A percentile compares a stretch with the other conserved stretches of the same genome.
These are phyloP conservation scores for Ashinkailepas kermadecensis DNA, from an alignment of 2,888 invertebrate genomes.

Conservation along the genomic window DNA sequence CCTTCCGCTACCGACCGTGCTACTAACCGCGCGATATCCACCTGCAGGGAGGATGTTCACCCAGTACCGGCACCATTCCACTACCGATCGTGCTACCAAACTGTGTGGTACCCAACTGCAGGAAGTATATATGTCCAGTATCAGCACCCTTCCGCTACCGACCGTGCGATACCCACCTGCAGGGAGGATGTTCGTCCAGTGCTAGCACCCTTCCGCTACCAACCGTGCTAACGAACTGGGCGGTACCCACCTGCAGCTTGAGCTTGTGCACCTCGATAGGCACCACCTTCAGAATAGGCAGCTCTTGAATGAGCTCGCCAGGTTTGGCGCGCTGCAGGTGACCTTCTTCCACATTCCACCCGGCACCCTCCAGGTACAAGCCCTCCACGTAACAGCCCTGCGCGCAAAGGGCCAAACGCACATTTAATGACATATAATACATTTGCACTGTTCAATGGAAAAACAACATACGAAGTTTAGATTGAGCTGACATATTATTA, in stretches of 20 bases:
- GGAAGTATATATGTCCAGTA: conserved; percentile 34
- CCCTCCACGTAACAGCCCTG: conserved; percentile 73
- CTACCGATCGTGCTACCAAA: not conserved
- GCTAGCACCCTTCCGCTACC: not conserved
- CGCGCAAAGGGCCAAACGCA: conserved; percentile 30
- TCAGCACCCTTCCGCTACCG: no score
- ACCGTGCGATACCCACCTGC: no score
- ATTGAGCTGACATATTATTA: no score
- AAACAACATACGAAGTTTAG: no score
- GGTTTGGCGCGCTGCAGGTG: conserved; percentile 67
- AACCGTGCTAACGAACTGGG: not conserved
- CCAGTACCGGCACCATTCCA: not conserved
- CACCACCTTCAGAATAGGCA: conserved; percentile 76
- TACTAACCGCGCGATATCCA: no score
- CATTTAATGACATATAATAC: not conserved
- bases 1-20: no score
- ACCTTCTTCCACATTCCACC: conserved; percentile 65
- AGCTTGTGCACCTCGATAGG: conserved; percentile 76
- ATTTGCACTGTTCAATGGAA: no score
- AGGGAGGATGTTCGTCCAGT: no score
- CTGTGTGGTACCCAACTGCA: conserved; percentile 54
- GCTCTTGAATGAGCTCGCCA: conserved; percentile 72
- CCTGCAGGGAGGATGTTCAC: no score
- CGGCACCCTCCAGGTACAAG: conserved; percentile 76
- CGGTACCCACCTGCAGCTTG: conserved; percentile 60